Base-by-base conservation (phyloP, 2,888 invertebrate species). In the Crossocerus cetratus region DNA sequence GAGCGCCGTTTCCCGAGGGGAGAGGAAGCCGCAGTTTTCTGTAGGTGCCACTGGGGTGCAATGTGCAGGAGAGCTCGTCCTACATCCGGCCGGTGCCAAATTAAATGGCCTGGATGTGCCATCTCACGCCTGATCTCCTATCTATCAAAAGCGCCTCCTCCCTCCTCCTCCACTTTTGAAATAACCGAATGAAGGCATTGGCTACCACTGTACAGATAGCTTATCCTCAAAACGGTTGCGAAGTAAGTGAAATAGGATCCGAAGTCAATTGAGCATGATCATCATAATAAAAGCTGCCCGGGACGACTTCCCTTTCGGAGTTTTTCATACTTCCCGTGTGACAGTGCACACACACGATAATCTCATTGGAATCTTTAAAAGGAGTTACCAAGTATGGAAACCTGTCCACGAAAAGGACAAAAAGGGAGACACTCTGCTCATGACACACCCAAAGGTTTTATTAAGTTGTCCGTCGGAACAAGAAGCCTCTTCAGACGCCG, bases 381-480 rank as follows among this genome's bases (percentile, higher is more conserved):
- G 60, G 32, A 53, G 58, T 43, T 8, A 20, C 61, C 60, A 56
- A 62, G 66, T 74, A 70, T 74, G 44, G 63, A 67, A 64, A 43
- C 44, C 5, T 42, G 63, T 55, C 56, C 74, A 57, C 64, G n/a
- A 71, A 60, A 59, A 66, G 63, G 66, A 74, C 66, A 55, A 65
- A 63, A 64, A 63, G 75, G 64, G 69, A 45, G 22, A 45, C 77
- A 69, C 72, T 75, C 80, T 79, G 79, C 80, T 65, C 65, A 74
- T 79, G 79, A 80, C 79, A 72, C 77, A 74, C 72, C 69, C 80
- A 74, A 72, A 69, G 67, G 77, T 80, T 77, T 80, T 77, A 79
- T 79, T 79, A 79, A 79, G 72, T 79, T 80, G 79, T 79, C 79
- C 68, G 72, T 16, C 18, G 53, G 58, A 57, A 54, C 62, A 69